Evolutionary conservation across 1,140 invertebrate species (phyloP).

Genomic region (Parasteatoda tepidariorum): DNA sequence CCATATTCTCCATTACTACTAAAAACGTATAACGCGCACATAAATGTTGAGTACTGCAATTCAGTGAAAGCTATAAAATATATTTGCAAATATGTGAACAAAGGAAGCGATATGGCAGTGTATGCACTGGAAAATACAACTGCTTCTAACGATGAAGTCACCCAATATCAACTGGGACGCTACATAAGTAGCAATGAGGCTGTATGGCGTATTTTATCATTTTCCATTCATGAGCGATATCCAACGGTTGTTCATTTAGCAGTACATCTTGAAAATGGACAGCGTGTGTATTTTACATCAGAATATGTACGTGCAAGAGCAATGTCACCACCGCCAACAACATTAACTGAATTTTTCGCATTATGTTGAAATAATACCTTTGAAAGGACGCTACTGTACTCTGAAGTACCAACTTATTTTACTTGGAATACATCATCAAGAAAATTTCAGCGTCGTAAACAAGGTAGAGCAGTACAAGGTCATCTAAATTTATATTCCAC

Average conservation of each 20-base stretch:
- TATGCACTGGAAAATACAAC: neutral
- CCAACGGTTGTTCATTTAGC: conserved; percentile 68
- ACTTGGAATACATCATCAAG: neutral
- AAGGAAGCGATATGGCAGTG: conserved; percentile 60
- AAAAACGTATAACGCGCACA: conserved; percentile 65
- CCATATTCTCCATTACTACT: conserved; percentile 65
- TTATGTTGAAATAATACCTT: conserved; percentile 14
- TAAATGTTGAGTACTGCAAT: conserved; percentile 66
- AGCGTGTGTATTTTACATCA: conserved; percentile 66
- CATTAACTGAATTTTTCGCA: conserved; percentile 11
- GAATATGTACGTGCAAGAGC: conserved; percentile 59
- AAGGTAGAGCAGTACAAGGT: neutral
- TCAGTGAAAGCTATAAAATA: conserved; percentile 66
- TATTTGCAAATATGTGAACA: conserved; percentile 66
- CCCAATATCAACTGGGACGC: conserved; percentile 21
- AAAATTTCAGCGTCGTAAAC: too few species aligned
- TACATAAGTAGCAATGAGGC: conserved; percentile 63
- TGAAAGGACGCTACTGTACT: neutral
- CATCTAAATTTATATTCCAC: neutral
- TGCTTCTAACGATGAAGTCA: neutral
- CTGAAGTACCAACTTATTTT: too few species aligned
- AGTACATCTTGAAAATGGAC: conserved; percentile 71
- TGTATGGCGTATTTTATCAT: conserved; percentile 22
- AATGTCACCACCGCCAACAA: conserved; percentile 2
- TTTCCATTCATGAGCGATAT: conserved; percentile 67